These are phyloP conservation scores for Drosophila nr. perissopoda DNA, from an alignment of 2,888 invertebrate species.

Conservation along the genomic window DNA sequence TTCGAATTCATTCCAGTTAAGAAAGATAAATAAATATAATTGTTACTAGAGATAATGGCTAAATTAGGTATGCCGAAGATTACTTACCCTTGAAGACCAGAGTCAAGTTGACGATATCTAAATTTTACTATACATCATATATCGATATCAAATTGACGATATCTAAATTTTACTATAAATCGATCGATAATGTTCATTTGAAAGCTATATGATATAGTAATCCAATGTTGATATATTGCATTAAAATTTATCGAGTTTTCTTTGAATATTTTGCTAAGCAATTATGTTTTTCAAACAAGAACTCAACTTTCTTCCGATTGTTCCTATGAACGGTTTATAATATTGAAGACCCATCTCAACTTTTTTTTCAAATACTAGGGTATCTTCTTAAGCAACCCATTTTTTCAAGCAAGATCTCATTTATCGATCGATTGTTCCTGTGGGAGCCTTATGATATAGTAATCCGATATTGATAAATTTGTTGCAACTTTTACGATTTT, in stretches of 20 bases:
- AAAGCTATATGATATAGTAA: background rate
- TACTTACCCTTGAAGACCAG: no score
- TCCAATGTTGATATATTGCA: fast-evolving
- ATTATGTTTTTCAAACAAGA: background rate
- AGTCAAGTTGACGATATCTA: no score
- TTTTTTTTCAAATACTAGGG: background rate
- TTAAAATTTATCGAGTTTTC: background rate
- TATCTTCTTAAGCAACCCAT: background rate
- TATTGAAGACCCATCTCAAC: background rate
- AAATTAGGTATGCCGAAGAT: no score
- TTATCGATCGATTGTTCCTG: background rate
- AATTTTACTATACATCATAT: no score
- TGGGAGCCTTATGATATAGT: background rate
- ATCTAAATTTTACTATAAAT: background rate
- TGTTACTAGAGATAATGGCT: background rate
- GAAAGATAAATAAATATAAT: background rate
- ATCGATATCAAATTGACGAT: background rate
- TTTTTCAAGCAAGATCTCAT: background rate
- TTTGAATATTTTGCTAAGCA: background rate
- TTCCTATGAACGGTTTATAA: background rate
- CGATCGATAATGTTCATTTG: background rate
- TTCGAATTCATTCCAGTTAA: background rate
- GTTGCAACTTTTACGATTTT: background rate
- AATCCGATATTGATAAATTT: background rate
- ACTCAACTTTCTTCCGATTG: background rate